Percentiles rank a stretch among this genome's conserved stretches.
These are phyloP conservation scores for Stenoptilia bipunctidactyla DNA, from an alignment of 2,888 invertebrate genomes.

Conservation along the genomic window DNA sequence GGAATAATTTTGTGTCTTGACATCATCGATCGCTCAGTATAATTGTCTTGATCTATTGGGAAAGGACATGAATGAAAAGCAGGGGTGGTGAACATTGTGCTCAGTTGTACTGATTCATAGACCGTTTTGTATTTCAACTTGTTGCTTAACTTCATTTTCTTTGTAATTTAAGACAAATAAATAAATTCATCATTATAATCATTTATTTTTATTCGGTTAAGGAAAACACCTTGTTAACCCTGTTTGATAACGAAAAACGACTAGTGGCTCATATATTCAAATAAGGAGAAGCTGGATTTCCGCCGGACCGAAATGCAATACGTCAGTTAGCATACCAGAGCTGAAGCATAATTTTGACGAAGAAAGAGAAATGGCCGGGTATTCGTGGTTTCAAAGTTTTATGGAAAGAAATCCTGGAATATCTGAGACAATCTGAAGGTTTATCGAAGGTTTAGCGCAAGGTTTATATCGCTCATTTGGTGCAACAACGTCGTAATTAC, in stretches of 20 bases:
- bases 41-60: too few relatives aligned
- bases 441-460: background rate
- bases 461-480: too few relatives aligned
- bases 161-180: too few relatives aligned
- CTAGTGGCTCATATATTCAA: constrained; percentile 17
- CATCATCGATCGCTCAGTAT: too few relatives aligned
- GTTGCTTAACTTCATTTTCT: too few relatives aligned
- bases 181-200: too few relatives aligned
- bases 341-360: constrained; percentile 21
- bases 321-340: constrained; percentile 19
- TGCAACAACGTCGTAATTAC: background rate
- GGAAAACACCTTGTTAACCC: constrained; percentile 17
- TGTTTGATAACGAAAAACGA: constrained; percentile 19
- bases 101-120: too few relatives aligned
- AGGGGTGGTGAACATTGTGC: too few relatives aligned
- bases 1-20: too few relatives aligned
- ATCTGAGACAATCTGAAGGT: background rate
- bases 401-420: constrained; percentile 6
- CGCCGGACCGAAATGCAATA: constrained; percentile 16
- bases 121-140: too few relatives aligned
- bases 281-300: constrained; percentile 18
- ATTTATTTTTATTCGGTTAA: constrained; percentile 7
- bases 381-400: constrained; percentile 16
- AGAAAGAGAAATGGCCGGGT: constrained; percentile 19
- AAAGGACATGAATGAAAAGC: too few relatives aligned